Base-by-base conservation (phyloP, 1,140 invertebrate genomes). In the Drosophila repletoides region DNA sequence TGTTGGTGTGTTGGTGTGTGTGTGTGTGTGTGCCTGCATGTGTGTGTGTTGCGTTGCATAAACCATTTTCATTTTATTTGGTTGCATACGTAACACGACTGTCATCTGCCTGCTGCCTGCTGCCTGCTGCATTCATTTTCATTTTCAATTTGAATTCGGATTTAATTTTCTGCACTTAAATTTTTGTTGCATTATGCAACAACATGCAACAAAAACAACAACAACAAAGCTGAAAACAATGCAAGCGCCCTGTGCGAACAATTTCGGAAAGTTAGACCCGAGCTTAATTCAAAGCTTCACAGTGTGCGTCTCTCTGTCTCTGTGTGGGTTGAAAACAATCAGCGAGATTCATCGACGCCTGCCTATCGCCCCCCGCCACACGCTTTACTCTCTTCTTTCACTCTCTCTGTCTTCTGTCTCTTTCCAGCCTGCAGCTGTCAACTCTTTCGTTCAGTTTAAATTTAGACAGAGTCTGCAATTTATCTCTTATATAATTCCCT, bases 311-410 rank as follows among this genome's bases (percentile, higher is more conserved):
- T 33, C 21, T 51, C 15, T 29, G 33, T 33, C 33, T 64, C 53
- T 33, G 67, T 70, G 59, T 40, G 31, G 38, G 76, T 72, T 81
- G 53, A 72, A 81, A 81, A 83, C 72, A 81, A 76, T 72, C 76
- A 81, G 19, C 61, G 28, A 14, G 34, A n/a, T 49, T 3, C 52
- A 31, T 38, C 43, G n/a, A 28, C 46, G 19, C 45, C 28, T 41
- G 14, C 24, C 14, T 34, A n/a, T 34, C 26, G 45, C 66, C 41
- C 3, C 29, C 14, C 33, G 15, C 52, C 24, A 15, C 2, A 10
- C 7, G 7, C 19, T 48, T 12, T 24, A 5, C n/a, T 22, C 24
- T 4, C 3, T 1, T 5, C 49, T 36, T 19, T 19, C 10, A 5
- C 21, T 7, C 36, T 22, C 26, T 2, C n/a, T 10, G 12, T 51